Evolutionary conservation across 2,113 vertebrate species (phyloP), one percentile per base, ranked within the genome.

Genomic region (Oryzias woworae): DNA sequence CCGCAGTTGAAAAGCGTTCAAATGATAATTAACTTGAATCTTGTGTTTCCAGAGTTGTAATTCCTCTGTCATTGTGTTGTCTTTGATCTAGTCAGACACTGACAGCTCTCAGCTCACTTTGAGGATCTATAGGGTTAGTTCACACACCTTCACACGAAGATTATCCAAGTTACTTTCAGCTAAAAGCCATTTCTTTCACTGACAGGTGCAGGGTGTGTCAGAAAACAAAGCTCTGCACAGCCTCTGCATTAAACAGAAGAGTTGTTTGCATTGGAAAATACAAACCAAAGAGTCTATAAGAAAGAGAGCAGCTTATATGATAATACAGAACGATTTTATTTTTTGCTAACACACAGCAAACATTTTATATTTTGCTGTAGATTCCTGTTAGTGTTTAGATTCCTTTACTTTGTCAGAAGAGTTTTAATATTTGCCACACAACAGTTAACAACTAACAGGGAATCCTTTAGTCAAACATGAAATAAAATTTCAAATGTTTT

Each of bases 41-140:
- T 52, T 58, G 45, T 52, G 24, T 22, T 57, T 54, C 58, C 31
- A 26, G 13, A 53, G 24, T 42, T 58, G 51, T 63, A 42, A 81
- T 54, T 18, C 49, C 55, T 51, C 52, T 50, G 60, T 65, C 48
- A 44, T 66, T 57, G 53, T 58, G 72, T 66, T 52, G n/a, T 10
- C 18, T 80, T 72, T 73, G 67, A 69, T 75, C 65, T 31, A 45
- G 14, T 14, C 28, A 22, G 56, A 28, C 57, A 1, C 44, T 20
- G 51, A 16, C 43, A 49, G 51, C 49, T 46, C 44, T 67, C 47
- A 36, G 49, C 52, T 26, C 10, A 41, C 65, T 18, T 10, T 4
- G 10, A 24, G 14, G 28, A 43, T 62, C 66, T 62, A 53, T 48
- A 46, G 50, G 42, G 60, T 74, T 45, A 62, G 20, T 61, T 69